These are phyloP conservation scores for Caenorhabditis latens DNA, from an alignment of 1,140 invertebrate species.

Conservation along the genomic window DNA sequence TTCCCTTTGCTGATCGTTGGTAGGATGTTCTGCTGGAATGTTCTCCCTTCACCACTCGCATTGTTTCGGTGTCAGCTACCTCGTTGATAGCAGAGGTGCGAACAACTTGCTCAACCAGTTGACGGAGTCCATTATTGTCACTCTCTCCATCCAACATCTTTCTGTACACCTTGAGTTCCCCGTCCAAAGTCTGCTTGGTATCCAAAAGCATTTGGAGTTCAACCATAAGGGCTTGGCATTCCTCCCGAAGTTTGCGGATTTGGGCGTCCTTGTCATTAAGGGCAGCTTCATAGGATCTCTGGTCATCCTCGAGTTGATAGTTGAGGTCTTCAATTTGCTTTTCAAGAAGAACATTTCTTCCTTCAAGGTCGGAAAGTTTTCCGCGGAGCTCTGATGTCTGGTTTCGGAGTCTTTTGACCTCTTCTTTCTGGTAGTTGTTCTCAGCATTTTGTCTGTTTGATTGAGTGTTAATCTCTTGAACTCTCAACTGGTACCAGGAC, in stretches of 20 bases:
- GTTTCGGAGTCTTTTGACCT: constrained; percentile 79
- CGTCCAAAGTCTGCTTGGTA: constrained; percentile 78
- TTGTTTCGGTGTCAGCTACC: constrained; percentile 74
- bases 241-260: constrained; percentile 77
- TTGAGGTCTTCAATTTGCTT: constrained; percentile 78
- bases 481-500: constrained; percentile 77
- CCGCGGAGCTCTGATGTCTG: constrained; percentile 78
- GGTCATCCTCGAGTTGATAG: constrained; percentile 78
- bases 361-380: constrained; percentile 79
- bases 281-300: constrained; percentile 70
- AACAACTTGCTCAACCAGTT: constrained; percentile 76
- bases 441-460: constrained; percentile 80
- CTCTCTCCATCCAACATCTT: constrained; percentile 78
- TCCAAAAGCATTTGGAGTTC: constrained; percentile 79
- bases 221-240: constrained; percentile 78
- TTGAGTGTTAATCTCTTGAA: constrained; percentile 80
- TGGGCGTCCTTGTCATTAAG: constrained; percentile 72
- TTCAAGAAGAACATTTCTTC: constrained; percentile 79
- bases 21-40: constrained; percentile 80
- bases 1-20: constrained; percentile 80
- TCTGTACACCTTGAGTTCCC: constrained; percentile 77
- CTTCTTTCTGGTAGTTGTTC: constrained; percentile 79
- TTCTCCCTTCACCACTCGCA: constrained; percentile 79
- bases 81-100: constrained; percentile 74
- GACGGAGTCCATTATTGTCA: constrained; percentile 75